Conservation (phyloP, 2,888 invertebrate species). For the Drosophila stalkeri region DNA sequence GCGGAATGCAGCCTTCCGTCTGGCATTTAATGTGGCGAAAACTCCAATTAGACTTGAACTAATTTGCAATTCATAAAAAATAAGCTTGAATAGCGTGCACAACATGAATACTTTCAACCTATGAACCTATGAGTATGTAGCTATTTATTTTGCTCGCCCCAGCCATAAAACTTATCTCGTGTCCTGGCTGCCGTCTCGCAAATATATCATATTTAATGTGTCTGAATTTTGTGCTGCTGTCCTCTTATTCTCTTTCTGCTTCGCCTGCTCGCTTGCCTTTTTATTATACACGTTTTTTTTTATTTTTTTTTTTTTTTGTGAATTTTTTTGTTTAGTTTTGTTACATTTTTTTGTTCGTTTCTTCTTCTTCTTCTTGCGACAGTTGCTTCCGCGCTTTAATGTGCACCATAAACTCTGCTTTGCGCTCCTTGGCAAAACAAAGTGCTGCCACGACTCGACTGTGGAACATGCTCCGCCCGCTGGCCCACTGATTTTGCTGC, state of each 20-base stretch:
- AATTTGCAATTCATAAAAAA: constrained; percentile 19
- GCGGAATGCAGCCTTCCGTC: background rate
- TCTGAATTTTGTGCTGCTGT: constrained; percentile 62
- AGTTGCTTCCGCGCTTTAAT: constrained; percentile 77
- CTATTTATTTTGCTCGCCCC: constrained; percentile 38
- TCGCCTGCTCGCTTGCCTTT: constrained; percentile 23
- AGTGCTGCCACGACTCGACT: constrained; percentile 34
- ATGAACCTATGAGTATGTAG: constrained; percentile 17
- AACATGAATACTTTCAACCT: constrained; percentile 13
- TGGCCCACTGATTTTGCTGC: constrained; percentile 10
- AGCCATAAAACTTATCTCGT: constrained; percentile 69
- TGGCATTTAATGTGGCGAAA: constrained; percentile 2
- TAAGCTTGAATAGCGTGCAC: constrained; percentile 3
- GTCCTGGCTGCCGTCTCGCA: constrained; percentile 62
- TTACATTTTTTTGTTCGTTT: constrained; percentile 3
- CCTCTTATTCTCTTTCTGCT: constrained; percentile 16
- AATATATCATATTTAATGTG: constrained; percentile 79
- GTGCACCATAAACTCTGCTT: constrained; percentile 75
- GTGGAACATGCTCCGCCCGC: background rate
- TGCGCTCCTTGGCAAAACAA: constrained; percentile 59
- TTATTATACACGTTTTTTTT: constrained; percentile 3
- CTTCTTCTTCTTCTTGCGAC: constrained; percentile 45
- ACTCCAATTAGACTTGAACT: constrained; percentile 29
- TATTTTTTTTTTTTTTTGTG: constrained; percentile 8
- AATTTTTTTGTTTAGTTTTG: constrained; percentile 62